Percentiles rank a stretch among this genome's conserved stretches.
Conservation (phyloP, 2,797 vertebrate species). For the Sebastolobus alascanus region DNA sequence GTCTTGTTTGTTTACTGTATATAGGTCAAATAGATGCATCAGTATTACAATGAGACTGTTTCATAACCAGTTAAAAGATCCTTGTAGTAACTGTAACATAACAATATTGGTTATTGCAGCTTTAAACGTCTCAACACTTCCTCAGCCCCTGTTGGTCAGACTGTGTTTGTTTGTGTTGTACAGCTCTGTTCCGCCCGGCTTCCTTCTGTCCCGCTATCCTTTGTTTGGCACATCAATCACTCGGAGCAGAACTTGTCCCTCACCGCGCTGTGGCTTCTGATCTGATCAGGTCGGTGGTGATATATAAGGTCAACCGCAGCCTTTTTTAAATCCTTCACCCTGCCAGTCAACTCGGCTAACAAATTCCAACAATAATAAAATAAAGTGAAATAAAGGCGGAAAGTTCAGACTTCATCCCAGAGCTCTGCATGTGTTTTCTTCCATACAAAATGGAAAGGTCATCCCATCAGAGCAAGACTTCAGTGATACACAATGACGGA, state of each 20-base stretch:
- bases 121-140: neutral
- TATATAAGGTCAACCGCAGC: conserved; percentile 40
- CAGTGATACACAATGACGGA: conserved; percentile 8
- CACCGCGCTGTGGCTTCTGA: conserved; percentile 25
- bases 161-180: neutral
- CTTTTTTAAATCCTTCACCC: conserved; percentile 32
- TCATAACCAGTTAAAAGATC: neutral
- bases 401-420: conserved; percentile 38
- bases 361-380: conserved; percentile 32
- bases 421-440: conserved; percentile 20
- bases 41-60: neutral
- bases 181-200: neutral
- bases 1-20: neutral
- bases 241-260: conserved; percentile 33
- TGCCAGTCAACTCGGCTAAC: conserved; percentile 9
- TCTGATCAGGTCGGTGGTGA: conserved; percentile 37
- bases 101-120: neutral
- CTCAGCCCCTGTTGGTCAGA: neutral
- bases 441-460: conserved; percentile 51
- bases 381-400: conserved; percentile 18
- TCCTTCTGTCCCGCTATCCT: neutral
- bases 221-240: conserved; percentile 50
- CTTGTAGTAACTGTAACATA: neutral
- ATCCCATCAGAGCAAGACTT: conserved; percentile 31
- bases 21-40: neutral